Percentiles rank a stretch among this genome's conserved stretches.
phyloP scores from a whole-genome alignment of 64 coral and sea anemone species.

The Actinia tenebrosa region DNA sequence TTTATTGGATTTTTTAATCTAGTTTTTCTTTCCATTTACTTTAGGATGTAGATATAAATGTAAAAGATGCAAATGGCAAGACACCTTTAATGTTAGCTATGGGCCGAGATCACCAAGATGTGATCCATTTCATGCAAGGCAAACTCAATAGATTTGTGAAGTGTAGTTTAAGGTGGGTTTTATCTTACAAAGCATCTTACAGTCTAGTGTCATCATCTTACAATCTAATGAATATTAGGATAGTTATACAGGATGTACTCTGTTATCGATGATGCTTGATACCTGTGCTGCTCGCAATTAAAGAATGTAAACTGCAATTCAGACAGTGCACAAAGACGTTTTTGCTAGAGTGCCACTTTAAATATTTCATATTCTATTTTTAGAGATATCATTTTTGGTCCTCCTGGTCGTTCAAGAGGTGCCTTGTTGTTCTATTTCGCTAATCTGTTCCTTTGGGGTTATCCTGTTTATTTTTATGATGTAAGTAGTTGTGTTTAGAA shows the following conservation, averaged over 20 bases:
- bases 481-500: conserved; percentile 41
- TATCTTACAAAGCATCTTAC: too few species aligned
- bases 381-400: conserved; percentile 95
- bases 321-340: not conserved
- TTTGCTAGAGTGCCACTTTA: not conserved
- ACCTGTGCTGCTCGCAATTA: too few species aligned
- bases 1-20: not conserved
- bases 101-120: conserved; percentile 71
- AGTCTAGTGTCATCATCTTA: too few species aligned
- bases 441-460: conserved; percentile 87
- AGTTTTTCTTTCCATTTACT: not conserved
- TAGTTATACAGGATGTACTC: too few species aligned
- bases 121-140: conserved; percentile 62
- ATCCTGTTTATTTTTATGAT: conserved; percentile 86
- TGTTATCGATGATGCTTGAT: too few species aligned
- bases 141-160: conserved; percentile 85
- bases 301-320: too few species aligned
- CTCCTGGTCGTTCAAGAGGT: conserved; percentile 82
- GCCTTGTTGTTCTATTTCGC: conserved; percentile 71
- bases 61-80: conserved; percentile 76
- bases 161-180: conserved; percentile 69
- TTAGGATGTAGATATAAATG: conserved; percentile 73
- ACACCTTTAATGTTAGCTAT: conserved; percentile 88
- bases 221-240: too few species aligned
- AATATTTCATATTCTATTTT: not conserved